Evolutionary conservation across 2,888 invertebrate genomes (phyloP).

Genomic region (Tenthredo livida): DNA sequence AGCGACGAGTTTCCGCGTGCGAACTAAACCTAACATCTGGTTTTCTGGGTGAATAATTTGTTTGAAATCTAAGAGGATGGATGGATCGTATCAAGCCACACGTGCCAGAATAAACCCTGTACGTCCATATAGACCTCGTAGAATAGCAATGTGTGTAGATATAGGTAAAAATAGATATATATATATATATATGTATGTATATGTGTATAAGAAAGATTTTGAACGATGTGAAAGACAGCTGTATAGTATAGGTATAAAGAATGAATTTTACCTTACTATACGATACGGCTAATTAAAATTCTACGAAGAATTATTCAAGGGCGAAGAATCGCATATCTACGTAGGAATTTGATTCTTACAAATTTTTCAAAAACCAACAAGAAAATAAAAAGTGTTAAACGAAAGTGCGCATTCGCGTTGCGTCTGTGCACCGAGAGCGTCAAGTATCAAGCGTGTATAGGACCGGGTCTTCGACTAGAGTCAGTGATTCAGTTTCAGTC

Average conservation of each 20-base stretch:
- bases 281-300: not conserved
- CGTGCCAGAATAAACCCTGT: not conserved
- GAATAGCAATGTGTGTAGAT: not conserved
- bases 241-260: no score
- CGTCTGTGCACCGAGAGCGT: not conserved
- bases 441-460: not conserved
- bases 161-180: no score
- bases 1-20: not conserved
- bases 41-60: not conserved
- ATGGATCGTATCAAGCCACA: constrained; percentile 9
- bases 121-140: not conserved
- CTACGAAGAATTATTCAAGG: not conserved
- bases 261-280: not conserved
- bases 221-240: not conserved
- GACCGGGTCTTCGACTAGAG: not conserved
- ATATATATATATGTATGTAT: no score
- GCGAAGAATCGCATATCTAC: not conserved
- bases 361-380: not conserved
- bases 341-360: no score
- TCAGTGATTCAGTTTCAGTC: constrained; percentile 29
- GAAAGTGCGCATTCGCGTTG: not conserved
- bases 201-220: not conserved
- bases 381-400: not conserved
- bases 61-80: constrained; percentile 9
- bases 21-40: not conserved